Conservation (phyloP, 1,140 invertebrate genomes). For the Rhyacophila brunnea region DNA sequence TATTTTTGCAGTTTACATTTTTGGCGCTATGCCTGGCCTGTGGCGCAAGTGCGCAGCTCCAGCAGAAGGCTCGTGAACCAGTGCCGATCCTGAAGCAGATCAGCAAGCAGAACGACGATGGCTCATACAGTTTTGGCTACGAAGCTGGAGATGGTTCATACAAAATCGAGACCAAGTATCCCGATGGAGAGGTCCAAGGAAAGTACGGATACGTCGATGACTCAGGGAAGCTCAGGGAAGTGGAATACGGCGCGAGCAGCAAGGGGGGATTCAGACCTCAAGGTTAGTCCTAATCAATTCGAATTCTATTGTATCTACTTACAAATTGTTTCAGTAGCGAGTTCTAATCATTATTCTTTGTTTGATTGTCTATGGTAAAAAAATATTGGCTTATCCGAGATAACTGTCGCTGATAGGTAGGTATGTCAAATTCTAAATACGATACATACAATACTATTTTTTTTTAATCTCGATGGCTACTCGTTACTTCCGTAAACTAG, state of each 20-base stretch:
- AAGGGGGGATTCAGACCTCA: constrained; percentile 71
- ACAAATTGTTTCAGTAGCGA: too few species aligned
- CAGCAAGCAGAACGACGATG: constrained; percentile 78
- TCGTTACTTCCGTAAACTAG: too few species aligned
- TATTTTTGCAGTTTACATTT: constrained; percentile 19
- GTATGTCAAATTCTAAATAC: too few species aligned
- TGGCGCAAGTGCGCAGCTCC: neutral
- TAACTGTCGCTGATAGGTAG: too few species aligned
- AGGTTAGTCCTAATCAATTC: constrained; percentile 38
- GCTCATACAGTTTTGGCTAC: constrained; percentile 85
- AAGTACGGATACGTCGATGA: constrained; percentile 83
- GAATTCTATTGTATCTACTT: too few species aligned
- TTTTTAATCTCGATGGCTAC: too few species aligned
- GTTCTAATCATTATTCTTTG: too few species aligned
- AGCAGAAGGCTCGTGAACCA: constrained; percentile 54
- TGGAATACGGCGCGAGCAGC: constrained; percentile 77
- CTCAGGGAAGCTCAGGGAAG: constrained; percentile 64
- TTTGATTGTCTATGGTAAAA: too few species aligned
- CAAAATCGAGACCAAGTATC: constrained; percentile 87
- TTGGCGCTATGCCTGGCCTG: constrained; percentile 7
- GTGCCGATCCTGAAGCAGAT: constrained; percentile 71
- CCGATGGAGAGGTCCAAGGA: constrained; percentile 78
- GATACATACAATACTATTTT: too few species aligned
- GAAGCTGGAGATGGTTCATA: constrained; percentile 88
- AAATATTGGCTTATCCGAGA: too few species aligned